Percentiles rank a stretch among this genome's conserved stretches.
Conservation (phyloP, 1,140 invertebrate genomes). For the Mylabris phalerata region DNA sequence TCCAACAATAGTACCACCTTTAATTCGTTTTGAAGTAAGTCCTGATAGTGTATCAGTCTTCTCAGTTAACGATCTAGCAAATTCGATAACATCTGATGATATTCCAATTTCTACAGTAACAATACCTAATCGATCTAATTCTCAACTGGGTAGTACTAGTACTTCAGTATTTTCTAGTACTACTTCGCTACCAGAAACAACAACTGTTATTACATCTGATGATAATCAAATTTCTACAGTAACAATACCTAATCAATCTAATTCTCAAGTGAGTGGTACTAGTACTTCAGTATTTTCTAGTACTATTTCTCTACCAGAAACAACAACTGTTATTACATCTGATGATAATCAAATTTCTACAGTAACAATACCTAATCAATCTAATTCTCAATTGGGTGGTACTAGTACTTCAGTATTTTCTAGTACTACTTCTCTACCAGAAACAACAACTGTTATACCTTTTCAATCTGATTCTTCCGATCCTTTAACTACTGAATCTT, state of each 20-base stretch:
- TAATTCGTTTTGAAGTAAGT: constrained; percentile 36
- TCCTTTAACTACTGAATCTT: constrained; percentile 1
- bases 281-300: neutral
- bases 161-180: neutral
- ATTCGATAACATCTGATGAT: constrained; percentile 40
- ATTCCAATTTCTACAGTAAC: constrained; percentile 33
- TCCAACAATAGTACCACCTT: constrained; percentile 4
- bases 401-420: neutral
- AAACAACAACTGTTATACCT: constrained; percentile 2
- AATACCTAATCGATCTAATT: constrained; percentile 27
- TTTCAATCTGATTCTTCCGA: neutral
- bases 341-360: too few species aligned
- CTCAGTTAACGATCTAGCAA: constrained; percentile 39
- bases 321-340: neutral
- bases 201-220: neutral
- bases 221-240: too few species aligned
- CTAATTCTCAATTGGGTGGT: neutral
- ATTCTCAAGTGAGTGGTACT: neutral
- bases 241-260: too few species aligned
- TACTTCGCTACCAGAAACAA: constrained; percentile 5
- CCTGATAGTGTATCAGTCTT: constrained; percentile 35
- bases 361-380: too few species aligned
- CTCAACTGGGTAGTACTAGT: neutral
- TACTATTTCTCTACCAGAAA: constrained; percentile 7
- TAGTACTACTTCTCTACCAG: constrained; percentile 7